Evolutionary conservation across 2,888 invertebrate genomes (phyloP), one percentile per base, ranked within the genome.

Genomic region (Lochmaea crataegi): DNA sequence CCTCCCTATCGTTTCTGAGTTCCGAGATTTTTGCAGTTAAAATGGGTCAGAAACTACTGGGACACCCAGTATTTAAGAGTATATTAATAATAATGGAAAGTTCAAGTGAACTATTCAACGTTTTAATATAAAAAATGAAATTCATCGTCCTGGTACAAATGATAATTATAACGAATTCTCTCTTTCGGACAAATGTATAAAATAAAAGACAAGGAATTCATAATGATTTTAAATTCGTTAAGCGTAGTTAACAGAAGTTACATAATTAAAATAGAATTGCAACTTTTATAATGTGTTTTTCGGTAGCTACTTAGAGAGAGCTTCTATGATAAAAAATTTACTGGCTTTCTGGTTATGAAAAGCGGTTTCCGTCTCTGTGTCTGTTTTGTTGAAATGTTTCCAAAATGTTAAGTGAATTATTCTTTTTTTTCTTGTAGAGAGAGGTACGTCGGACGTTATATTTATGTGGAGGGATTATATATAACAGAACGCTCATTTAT

Each of bases 251-350:
- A 53, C 53, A 53, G 18, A 53, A 53, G 53, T 53, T 53, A 18
- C 53, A 53, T 53, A 53, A 53, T 53, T 53, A 53, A 53, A 53
- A 53, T 53, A 53, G 53, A 53, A 53, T 18, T 53, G 53, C 53
- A 53, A 53, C 53, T 53, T 53, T 53, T 16, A 53, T 53, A 18
- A 16, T 18, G n/a, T 53, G n/a, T 53, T 18, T 53, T 18, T 18
- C 53, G 53, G 53, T 53, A 53, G 18, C 16, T 53, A 53, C 53
- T 53, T 53, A 53, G 18, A 48, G 48, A 38, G 32, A 38, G 32
- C 32, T 11, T 53, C 53, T 53, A 16, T 53, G 18, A 53, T 53
- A 18, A 53, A 53, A 53, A 53, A 53, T 16, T 53, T 9, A 53
- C 53, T 10, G 53, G 53, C 53, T 53, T 9, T 53, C 18, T 53